Evolutionary conservation across 2,113 vertebrate genomes (phyloP).

Genomic region (Urocolius indicus): DNA sequence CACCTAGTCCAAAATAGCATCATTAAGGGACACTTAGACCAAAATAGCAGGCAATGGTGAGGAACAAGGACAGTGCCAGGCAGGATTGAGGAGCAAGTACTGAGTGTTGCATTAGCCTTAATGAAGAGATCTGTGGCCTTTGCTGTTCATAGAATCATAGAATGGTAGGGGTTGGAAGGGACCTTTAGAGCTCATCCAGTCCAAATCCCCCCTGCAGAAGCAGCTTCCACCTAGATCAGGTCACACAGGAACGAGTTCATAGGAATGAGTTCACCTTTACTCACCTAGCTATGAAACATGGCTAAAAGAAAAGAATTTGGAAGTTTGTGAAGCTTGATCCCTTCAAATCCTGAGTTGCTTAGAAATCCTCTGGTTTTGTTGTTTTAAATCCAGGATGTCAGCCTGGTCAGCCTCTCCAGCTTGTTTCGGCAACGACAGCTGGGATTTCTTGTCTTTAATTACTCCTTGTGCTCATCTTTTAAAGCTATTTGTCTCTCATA

Average conservation of each 20-base stretch:
- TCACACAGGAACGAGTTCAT: too few species aligned
- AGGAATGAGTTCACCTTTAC: neutral
- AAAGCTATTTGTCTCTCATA: neutral
- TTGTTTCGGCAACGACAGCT: neutral
- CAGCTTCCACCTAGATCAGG: too few species aligned
- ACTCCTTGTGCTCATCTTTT: neutral
- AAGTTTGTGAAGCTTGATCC: neutral
- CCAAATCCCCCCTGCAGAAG: too few species aligned
- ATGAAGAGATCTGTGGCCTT: neutral
- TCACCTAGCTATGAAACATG: neutral
- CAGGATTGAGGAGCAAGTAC: neutral
- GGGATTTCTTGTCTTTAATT: neutral
- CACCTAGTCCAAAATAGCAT: neutral
- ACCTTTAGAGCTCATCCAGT: neutral
- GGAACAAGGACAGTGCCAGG: neutral
- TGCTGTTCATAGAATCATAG: neutral
- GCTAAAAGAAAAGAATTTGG: accelerated
- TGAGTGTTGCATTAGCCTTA: neutral
- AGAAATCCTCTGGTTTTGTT: neutral
- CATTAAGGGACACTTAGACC: neutral
- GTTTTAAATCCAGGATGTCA: neutral
- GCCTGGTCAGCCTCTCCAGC: neutral
- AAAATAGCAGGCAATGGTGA: neutral
- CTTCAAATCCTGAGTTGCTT: neutral
- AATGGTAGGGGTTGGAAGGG: neutral